Percentiles rank a stretch among this genome's conserved stretches.
phyloP scores from a whole-genome alignment of 2,113 vertebrate species.

The Eulacestoma nigropectus region DNA sequence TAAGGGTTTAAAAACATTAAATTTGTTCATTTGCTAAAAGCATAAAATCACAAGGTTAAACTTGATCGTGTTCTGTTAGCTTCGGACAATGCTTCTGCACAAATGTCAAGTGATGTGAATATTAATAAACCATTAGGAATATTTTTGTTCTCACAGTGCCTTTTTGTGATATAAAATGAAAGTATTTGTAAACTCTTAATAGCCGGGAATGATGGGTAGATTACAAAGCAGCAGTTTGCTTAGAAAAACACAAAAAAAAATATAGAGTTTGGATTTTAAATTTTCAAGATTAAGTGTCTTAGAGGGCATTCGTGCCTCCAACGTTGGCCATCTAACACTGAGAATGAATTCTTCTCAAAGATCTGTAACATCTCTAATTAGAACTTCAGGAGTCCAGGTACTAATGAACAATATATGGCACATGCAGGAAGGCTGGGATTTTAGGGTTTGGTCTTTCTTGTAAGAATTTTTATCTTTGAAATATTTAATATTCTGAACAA shows the following conservation, averaged over 20 bases:
- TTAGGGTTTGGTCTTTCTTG: neutral
- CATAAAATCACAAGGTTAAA: slow-evolving; percentile 3
- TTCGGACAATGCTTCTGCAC: neutral
- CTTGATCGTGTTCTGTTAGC: neutral
- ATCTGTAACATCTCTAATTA: neutral
- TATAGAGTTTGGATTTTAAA: neutral
- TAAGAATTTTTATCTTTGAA: neutral
- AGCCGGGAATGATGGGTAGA: neutral
- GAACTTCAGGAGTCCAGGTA: neutral
- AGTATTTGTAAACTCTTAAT: neutral
- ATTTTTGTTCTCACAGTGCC: neutral
- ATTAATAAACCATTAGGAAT: slow-evolving; percentile 8
- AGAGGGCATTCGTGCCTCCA: neutral
- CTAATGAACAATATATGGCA: neutral
- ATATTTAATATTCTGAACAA: neutral
- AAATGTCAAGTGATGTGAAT: slow-evolving; percentile 42
- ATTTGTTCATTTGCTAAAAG: neutral
- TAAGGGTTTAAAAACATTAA: slow-evolving; percentile 31
- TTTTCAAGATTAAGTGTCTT: neutral
- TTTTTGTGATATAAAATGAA: neutral
- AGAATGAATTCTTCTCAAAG: neutral
- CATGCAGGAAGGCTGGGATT: neutral
- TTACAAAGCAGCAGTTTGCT: neutral
- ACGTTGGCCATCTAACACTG: neutral
- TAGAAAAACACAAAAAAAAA: neutral